Evolutionary conservation across 2,888 invertebrate genomes (phyloP).

Genomic region (Drosophila kambysellisi): DNA sequence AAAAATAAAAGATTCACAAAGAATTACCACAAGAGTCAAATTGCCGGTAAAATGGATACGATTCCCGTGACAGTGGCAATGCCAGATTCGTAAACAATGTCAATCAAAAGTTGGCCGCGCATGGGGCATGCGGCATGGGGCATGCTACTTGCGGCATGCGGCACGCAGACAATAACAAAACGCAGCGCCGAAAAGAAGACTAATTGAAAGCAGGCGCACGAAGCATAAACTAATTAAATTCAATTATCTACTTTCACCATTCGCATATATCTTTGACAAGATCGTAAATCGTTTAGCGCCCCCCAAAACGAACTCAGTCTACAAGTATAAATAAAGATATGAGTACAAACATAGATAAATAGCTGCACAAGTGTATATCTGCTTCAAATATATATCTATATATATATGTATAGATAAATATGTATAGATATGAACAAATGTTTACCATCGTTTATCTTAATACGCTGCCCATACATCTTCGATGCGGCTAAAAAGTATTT

Average conservation of each 20-base stretch:
- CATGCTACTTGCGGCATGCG: slow-evolving; percentile 1
- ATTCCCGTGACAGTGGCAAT: slow-evolving; percentile 7
- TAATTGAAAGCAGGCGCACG: slow-evolving; percentile 64
- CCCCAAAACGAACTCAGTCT: not conserved
- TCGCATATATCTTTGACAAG: slow-evolving; percentile 67
- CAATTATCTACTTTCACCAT: slow-evolving; percentile 65
- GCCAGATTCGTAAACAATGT: slow-evolving; percentile 59
- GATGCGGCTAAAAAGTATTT: slow-evolving; percentile 25
- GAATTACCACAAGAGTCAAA: slow-evolving; percentile 21
- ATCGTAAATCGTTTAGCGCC: slow-evolving; percentile 74
- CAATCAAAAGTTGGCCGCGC: slow-evolving; percentile 70
- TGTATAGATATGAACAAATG: slow-evolving; percentile 7
- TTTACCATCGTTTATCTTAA: slow-evolving; percentile 34
- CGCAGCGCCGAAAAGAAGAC: slow-evolving; percentile 58
- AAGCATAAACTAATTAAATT: slow-evolving; percentile 75
- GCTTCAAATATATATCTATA: not conserved
- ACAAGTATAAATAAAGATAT: slow-evolving; percentile 18
- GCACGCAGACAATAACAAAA: slow-evolving; percentile 23
- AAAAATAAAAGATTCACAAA: not conserved
- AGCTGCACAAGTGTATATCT: slow-evolving; percentile 1
- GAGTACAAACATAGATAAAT: not conserved
- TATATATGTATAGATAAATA: not conserved
- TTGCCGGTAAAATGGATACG: slow-evolving; percentile 9
- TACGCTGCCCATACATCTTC: slow-evolving; percentile 17
- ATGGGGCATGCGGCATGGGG: not conserved